Evolutionary conservation across 2,888 invertebrate species (phyloP).

Genomic region (Tetheella fluctuosa): DNA sequence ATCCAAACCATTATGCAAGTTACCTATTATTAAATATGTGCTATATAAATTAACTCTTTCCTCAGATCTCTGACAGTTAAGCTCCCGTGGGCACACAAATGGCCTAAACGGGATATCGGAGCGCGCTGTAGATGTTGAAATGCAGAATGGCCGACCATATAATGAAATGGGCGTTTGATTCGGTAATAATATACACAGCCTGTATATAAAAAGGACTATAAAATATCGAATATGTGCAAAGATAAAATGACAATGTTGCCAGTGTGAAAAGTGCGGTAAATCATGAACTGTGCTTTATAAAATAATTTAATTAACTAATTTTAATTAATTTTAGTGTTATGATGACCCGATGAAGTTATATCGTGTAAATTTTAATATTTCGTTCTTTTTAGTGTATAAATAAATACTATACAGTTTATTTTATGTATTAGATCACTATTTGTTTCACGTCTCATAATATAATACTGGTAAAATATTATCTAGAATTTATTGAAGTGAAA

Average conservation of each 20-base stretch:
- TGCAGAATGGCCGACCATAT: constrained; percentile 65
- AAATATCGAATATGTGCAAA: neutral
- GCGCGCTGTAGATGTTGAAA: constrained; percentile 59
- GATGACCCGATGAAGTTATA: neutral
- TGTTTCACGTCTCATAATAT: too few species aligned
- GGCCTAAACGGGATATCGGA: constrained; percentile 79
- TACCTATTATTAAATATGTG: neutral
- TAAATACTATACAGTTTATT: neutral
- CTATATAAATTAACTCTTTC: constrained; percentile 15
- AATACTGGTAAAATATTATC: too few species aligned
- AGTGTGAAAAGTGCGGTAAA: constrained; percentile 5
- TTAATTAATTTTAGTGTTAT: neutral
- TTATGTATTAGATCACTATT: neutral
- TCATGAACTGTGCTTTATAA: neutral
- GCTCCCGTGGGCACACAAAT: constrained; percentile 76
- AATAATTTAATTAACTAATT: neutral
- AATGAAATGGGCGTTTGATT: constrained; percentile 74
- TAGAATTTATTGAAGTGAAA: too few species aligned
- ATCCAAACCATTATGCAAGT: too few species aligned
- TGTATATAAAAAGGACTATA: constrained; percentile 13
- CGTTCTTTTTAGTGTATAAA: neutral
- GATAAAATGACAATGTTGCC: constrained; percentile 9
- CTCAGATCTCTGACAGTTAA: constrained; percentile 81
- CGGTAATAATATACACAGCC: constrained; percentile 8
- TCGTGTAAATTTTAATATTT: neutral